These are phyloP conservation scores for Zonitis immaculata DNA, from an alignment of 2,888 invertebrate species.

Conservation along the genomic window DNA sequence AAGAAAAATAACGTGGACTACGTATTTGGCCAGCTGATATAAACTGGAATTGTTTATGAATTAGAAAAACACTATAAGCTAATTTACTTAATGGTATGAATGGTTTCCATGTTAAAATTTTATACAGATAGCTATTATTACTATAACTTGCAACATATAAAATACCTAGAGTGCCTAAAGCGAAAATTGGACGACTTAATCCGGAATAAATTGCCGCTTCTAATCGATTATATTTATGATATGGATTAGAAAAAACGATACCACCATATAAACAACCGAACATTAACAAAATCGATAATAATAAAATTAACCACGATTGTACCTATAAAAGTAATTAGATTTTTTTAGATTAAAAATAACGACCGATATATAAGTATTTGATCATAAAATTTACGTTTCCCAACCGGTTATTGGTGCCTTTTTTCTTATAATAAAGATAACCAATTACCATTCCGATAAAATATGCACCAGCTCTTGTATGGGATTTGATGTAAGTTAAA, in stretches of 20 bases:
- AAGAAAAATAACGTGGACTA: constrained; percentile 47
- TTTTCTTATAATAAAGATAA: constrained; percentile 46
- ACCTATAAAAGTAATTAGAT: constrained; percentile 42
- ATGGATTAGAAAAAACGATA: constrained; percentile 51
- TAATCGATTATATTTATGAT: constrained; percentile 49
- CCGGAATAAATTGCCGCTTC: constrained; percentile 56
- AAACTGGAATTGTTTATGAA: constrained; percentile 53
- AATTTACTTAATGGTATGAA: constrained; percentile 58
- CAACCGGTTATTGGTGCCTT: constrained; percentile 33
- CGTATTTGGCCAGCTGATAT: constrained; percentile 51
- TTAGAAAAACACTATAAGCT: constrained; percentile 57
- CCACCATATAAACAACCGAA: constrained; percentile 50
- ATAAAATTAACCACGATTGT: constrained; percentile 46
- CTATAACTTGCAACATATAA: constrained; percentile 55
- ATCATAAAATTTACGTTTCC: constrained; percentile 35
- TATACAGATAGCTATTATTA: constrained; percentile 34
- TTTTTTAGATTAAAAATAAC: no score
- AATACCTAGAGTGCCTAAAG: constrained; percentile 50
- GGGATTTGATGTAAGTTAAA: constrained; percentile 55
- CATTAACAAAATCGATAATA: constrained; percentile 49
- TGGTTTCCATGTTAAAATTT: constrained; percentile 55
- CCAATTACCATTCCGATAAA: constrained; percentile 56
- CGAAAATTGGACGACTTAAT: constrained; percentile 56
- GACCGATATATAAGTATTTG: no score
- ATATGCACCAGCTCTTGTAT: constrained; percentile 56